Conservation (phyloP, 2,797 vertebrate genomes). For the Sebastes iracundus region DNA sequence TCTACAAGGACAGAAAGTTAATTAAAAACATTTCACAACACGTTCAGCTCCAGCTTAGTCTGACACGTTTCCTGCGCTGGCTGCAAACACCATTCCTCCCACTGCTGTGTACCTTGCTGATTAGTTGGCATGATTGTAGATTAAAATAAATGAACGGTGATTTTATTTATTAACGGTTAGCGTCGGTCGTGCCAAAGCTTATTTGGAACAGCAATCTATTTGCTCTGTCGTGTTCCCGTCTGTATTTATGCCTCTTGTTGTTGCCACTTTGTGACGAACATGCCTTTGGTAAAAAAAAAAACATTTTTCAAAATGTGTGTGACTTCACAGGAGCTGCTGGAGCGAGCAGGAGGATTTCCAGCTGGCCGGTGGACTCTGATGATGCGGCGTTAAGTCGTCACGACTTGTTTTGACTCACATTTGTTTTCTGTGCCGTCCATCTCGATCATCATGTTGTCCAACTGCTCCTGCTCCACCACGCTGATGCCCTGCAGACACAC, state of each 20-base stretch:
- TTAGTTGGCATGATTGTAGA: not conserved
- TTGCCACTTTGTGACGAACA: conserved; percentile 6
- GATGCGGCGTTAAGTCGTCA: not conserved
- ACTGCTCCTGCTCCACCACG: conserved; percentile 93
- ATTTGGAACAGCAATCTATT: conserved; percentile 2
- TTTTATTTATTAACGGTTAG: conserved; percentile 19
- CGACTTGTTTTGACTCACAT: conserved; percentile 83
- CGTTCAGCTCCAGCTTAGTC: conserved; percentile 7
- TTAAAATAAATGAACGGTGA: conserved; percentile 7
- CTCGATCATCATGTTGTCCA: conserved; percentile 94
- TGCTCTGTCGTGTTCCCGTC: not conserved
- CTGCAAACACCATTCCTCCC: not conserved
- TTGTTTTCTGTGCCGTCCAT: conserved; percentile 98
- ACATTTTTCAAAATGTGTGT: not conserved
- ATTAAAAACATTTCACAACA: not conserved
- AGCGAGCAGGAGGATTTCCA: not conserved
- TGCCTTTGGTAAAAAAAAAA: not conserved
- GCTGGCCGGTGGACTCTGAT: conserved; percentile 3
- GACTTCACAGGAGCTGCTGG: not conserved
- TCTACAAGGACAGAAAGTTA: not conserved
- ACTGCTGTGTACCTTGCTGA: not conserved
- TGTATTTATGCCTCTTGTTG: conserved; percentile 21
- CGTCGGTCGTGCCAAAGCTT: not conserved
- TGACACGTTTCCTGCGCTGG: not conserved
- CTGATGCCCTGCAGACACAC: conserved; percentile 72